Evolutionary conservation across 2,797 vertebrate species (phyloP).

Genomic region (Gallirallus australis): DNA sequence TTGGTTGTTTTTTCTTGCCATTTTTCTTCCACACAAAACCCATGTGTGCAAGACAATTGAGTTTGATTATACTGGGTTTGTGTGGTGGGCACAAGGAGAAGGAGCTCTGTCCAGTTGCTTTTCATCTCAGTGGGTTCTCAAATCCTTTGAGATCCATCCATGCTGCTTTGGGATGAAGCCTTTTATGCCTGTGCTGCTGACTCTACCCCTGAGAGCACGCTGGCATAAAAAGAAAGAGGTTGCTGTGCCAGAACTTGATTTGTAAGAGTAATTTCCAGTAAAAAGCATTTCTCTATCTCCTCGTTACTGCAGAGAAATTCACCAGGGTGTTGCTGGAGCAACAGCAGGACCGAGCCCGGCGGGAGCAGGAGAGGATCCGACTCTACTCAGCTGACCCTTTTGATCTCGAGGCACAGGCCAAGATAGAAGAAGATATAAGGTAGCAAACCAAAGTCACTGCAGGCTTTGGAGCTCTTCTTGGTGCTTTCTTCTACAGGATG

Average conservation of each 20-base stretch:
- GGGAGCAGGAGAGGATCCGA: constrained; percentile 95
- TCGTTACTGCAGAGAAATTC: constrained; percentile 88
- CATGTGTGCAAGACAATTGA: background rate
- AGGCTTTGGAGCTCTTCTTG: background rate
- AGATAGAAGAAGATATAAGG: constrained; percentile 99
- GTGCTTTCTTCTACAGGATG: background rate
- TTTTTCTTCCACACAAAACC: background rate
- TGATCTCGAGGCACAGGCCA: constrained; percentile 97
- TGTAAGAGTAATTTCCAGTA: constrained; percentile 12
- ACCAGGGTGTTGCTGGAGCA: constrained; percentile 94
- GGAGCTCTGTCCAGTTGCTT: background rate
- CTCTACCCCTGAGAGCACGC: background rate
- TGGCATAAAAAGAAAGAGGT: background rate
- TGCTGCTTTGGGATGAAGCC: background rate
- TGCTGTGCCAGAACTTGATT: constrained; percentile 16
- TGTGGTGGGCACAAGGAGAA: background rate
- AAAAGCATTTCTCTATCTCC: background rate
- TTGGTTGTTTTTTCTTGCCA: too few relatives aligned
- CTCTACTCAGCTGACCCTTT: constrained; percentile 96
- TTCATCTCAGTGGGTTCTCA: background rate
- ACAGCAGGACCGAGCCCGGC: constrained; percentile 92
- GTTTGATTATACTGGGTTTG: background rate
- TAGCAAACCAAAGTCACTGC: constrained; percentile 39
- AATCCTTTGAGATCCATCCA: background rate
- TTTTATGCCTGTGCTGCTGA: background rate